Conservation (phyloP, 2,113 vertebrate species). For the Cygnus buccinator region DNA sequence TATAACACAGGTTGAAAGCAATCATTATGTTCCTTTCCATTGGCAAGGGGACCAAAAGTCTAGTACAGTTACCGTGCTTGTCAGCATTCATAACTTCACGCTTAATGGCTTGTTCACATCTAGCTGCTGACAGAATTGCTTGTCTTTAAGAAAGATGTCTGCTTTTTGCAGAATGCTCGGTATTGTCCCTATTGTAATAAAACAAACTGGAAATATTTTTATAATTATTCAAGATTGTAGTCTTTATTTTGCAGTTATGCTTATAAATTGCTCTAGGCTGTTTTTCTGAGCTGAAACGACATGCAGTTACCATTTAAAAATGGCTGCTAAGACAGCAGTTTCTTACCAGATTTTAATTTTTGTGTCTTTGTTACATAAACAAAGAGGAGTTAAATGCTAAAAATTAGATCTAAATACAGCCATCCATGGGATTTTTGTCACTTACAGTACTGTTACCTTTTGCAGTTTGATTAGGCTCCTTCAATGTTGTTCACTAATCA, state of each 20-base stretch:
- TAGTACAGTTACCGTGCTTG: neutral
- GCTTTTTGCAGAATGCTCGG: neutral
- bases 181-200: neutral
- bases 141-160: neutral
- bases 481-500: neutral
- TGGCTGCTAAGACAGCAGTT: neutral
- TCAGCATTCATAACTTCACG: neutral
- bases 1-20: neutral
- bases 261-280: neutral
- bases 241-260: neutral
- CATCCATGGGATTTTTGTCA: neutral
- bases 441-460: accelerated
- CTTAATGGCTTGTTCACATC: neutral
- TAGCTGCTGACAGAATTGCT: neutral
- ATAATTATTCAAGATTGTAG: neutral
- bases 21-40: neutral
- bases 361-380: neutral
- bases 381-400: neutral
- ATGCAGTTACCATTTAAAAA: neutral
- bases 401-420: neutral
- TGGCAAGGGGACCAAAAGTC: neutral
- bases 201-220: neutral
- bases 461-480: neutral
- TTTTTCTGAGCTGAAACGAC: neutral
- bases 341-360: neutral